Evolutionary conservation across 1,140 invertebrate genomes (phyloP), one percentile per base, ranked within the genome.

Genomic region (Diploscapter pachys): DNA sequence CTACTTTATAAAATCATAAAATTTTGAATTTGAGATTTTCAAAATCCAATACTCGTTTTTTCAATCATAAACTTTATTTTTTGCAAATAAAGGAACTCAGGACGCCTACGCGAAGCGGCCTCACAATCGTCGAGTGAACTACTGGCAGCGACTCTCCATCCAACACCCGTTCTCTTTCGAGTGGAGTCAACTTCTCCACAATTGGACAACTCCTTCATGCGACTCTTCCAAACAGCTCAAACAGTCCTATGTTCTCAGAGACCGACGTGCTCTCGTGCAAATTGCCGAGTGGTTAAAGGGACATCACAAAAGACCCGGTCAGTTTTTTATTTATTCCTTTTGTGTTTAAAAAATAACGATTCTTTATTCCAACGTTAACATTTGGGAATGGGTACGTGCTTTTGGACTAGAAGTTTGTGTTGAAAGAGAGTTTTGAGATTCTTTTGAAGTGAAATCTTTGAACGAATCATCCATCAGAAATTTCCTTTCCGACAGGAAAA

Each of bases 81-180:
- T 31, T 31, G 31, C 31, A 31, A 31, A 31, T 31, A 31, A 31
- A 31, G 31, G 31, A 31, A 31, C 31, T 31, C n/a, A 64, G 54
- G 75, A 71, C 4, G 72, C 71, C 9, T 72, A 78, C 49, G 3
- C 49, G 3, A 56, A 53, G 31, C 57, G 68, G 50, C 77, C 77
- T 4, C 69, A 71, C n/a, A 78, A 78, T 69, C 59, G 77, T 49
- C 9, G 77, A 31, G 63, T 71, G 49, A 70, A 57, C 11, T 54
- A 78, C 51, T 78, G 77, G 77, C 63, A 70, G 51, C 63, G 56
- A 11, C 53, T 78, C 5, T 78, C 75, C 5, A 65, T 78, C 4
- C 67, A 72, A 55, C 69, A 76, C 66, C 77, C 77, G 48, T 78
- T 78, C 51, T 52, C 53, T 53, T 78, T 62, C 54, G 69, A 72